Conservation (phyloP, 2,113 vertebrate species). For the Oreocharis arfaki region DNA sequence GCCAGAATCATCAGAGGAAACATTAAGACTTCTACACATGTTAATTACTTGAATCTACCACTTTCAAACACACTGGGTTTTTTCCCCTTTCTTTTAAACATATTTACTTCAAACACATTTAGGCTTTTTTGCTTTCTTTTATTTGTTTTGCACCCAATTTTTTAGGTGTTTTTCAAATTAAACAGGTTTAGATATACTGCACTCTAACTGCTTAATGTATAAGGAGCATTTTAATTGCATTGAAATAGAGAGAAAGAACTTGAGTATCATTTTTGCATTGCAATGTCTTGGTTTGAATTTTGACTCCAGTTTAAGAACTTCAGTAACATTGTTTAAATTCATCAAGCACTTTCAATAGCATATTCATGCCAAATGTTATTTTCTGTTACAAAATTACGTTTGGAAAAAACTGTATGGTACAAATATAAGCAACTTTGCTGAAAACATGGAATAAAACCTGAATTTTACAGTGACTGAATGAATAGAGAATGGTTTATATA, state of each 20-base stretch:
- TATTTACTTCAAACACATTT: not conserved
- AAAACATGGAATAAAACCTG: not conserved
- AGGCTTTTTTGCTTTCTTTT: accelerated
- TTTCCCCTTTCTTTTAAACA: not conserved
- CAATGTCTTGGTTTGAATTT: not conserved
- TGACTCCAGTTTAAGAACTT: not conserved
- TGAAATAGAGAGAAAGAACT: not conserved
- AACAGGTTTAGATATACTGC: not conserved
- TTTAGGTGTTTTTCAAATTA: not conserved
- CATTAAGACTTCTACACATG: not conserved
- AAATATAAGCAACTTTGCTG: not conserved
- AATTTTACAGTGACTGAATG: not conserved
- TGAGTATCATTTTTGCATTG: not conserved
- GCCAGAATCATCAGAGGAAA: not conserved
- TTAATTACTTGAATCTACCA: not conserved
- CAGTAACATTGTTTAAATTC: not conserved
- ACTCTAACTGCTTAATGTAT: not conserved
- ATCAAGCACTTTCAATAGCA: not conserved
- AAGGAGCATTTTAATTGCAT: not conserved
- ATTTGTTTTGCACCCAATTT: accelerated
- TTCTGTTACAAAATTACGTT: not conserved
- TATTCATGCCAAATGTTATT: not conserved
- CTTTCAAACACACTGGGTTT: not conserved
- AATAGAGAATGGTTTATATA: not conserved
- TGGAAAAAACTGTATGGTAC: not conserved